phyloP scores from a whole-genome alignment of 1,140 invertebrate species.

The Lucilia sericata region DNA sequence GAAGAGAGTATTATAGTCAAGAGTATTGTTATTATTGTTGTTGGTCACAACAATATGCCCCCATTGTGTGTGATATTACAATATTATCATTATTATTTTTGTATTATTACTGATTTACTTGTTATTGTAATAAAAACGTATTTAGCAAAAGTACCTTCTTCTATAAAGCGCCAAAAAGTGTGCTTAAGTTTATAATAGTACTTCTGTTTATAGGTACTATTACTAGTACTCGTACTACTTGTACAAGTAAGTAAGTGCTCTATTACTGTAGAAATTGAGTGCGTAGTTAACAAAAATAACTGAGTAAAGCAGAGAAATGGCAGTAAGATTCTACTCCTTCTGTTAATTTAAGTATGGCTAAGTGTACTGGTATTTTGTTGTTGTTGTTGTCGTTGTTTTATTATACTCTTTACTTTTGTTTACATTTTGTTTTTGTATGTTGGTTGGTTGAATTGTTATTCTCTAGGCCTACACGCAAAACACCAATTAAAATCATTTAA shows the following conservation, averaged over 20 bases:
- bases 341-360: neutral
- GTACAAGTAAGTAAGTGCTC: neutral
- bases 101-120: neutral
- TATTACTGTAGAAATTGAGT: neutral
- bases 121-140: too few relatives aligned
- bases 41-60: neutral
- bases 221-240: neutral
- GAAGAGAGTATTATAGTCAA: neutral
- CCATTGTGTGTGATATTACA: neutral
- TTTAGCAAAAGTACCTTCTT: neutral
- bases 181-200: neutral
- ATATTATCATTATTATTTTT: neutral
- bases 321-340: too few relatives aligned
- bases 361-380: neutral
- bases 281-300: neutral
- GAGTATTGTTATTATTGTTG: neutral
- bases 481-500: conserved; percentile 24
- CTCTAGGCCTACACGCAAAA: neutral
- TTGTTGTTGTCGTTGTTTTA: neutral
- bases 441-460: neutral
- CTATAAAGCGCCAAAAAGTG: conserved; percentile 15
- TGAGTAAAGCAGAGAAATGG: too few relatives aligned
- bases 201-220: neutral
- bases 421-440: neutral
- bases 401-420: neutral